Evolutionary conservation across 2,888 invertebrate genomes (phyloP).

Genomic region (Loripinus fragilis): DNA sequence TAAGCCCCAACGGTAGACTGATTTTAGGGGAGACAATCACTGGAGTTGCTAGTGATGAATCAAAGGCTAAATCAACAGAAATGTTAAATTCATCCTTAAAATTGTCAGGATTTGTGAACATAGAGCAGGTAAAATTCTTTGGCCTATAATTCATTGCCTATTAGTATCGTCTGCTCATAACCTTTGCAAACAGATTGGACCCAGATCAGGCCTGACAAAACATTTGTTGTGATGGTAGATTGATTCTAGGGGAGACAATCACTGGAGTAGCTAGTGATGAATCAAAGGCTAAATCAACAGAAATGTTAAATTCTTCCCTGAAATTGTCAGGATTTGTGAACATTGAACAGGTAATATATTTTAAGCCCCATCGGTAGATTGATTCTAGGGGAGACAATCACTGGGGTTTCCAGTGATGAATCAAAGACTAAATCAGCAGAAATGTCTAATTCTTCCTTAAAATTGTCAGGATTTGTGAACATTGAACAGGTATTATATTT

Average conservation of each 20-base stretch:
- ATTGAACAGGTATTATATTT: slow-evolving; percentile 71
- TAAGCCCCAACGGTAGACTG: slow-evolving; percentile 75
- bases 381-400: slow-evolving; percentile 68
- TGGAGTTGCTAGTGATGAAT: slow-evolving; percentile 49
- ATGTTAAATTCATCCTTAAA: slow-evolving; percentile 73
- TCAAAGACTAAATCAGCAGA: slow-evolving; percentile 64
- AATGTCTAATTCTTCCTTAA: slow-evolving; percentile 71
- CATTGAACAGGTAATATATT: slow-evolving; percentile 73
- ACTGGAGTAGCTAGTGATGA: slow-evolving; percentile 51
- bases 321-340: slow-evolving; percentile 80
- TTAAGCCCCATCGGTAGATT: slow-evolving; percentile 75
- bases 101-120: slow-evolving; percentile 79
- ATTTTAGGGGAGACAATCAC: slow-evolving; percentile 68
- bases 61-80: slow-evolving; percentile 63
- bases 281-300: slow-evolving; percentile 61
- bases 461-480: slow-evolving; percentile 79
- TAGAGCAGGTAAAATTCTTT: slow-evolving; percentile 72
- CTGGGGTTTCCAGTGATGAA: slow-evolving; percentile 48
- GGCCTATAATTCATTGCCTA: too few species aligned
- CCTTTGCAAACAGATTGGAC: too few species aligned
- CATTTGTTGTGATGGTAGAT: slow-evolving; percentile 74
- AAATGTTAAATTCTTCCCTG: slow-evolving; percentile 70
- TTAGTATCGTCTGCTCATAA: too few species aligned
- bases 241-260: slow-evolving; percentile 71
- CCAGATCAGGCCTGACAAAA: too few species aligned